Conservation (phyloP, 2,113 vertebrate genomes). For the Sinocyclocheilus grahami region DNA sequence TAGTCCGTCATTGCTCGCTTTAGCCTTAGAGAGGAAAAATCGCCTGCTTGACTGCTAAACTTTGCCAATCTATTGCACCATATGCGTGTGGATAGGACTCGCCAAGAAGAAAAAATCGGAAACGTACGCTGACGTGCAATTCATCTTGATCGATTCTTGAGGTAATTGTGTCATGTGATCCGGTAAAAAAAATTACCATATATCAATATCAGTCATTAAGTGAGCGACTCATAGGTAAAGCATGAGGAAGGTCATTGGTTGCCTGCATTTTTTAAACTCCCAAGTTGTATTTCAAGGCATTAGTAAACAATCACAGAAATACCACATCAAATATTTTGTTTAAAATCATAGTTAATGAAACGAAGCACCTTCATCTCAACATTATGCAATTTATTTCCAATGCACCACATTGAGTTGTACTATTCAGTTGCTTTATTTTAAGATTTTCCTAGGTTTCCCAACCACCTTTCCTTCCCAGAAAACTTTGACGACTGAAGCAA, state of each 20-base stretch:
- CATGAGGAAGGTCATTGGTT: conserved; percentile 81
- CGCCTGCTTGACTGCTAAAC: conserved; percentile 88
- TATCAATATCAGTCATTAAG: conserved; percentile 97
- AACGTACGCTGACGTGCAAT: conserved; percentile 98
- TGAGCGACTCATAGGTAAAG: conserved; percentile 75
- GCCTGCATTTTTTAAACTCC: conserved; percentile 79
- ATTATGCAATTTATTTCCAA: neutral
- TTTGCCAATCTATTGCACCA: conserved; percentile 96
- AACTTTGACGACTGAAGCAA: neutral
- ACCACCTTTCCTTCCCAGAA: neutral
- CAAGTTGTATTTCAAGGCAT: conserved; percentile 64
- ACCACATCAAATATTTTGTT: conserved; percentile 61
- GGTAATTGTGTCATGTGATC: conserved; percentile 99
- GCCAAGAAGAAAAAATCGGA: conserved; percentile 91
- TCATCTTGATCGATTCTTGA: conserved; percentile 99
- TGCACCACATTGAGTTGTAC: neutral
- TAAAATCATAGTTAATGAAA: conserved; percentile 55
- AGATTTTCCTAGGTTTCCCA: neutral
- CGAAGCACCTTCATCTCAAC: neutral
- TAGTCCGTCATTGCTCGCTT: conserved; percentile 96
- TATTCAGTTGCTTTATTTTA: neutral
- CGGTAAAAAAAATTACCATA: conserved; percentile 98
- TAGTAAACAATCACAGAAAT: conserved; percentile 65
- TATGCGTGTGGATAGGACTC: conserved; percentile 88
- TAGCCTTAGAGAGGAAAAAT: conserved; percentile 78